Evolutionary conservation across 2,888 invertebrate species (phyloP), one percentile per base, ranked within the genome.

Genomic region (Meiosimyza decipiens): DNA sequence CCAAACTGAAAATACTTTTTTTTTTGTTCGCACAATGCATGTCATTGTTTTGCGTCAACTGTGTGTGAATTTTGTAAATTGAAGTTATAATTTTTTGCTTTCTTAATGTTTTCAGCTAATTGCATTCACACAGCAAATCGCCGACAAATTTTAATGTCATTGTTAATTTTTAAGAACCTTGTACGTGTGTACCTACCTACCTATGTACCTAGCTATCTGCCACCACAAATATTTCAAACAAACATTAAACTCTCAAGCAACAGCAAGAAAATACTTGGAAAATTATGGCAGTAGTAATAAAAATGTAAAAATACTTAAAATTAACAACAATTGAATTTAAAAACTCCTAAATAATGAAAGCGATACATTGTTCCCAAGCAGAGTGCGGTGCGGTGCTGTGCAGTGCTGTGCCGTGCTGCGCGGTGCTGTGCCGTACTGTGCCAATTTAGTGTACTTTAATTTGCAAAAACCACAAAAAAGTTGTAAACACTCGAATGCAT

Each of bases 101-200:
- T 9, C 9, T 40, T 40, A 40, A 40, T 40, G 9, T 9, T 40
- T 40, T 51, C 57, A 52, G 62, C 70, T 70, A 70, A 70, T 70
- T 70, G 54, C 62, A 70, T 47, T 40, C 52, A 64, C 57, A 16
- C 11, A 51, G 52, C 47, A 60, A 70, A 70, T 70, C 54, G 70
- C 13, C 70, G 47, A 16, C 52, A 63, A 62, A 70, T 52, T 70
- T 62, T 70, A 52, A 51, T 62, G 70, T 70, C 62, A 52, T 60
- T 62, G 70, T 62, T 60, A 70, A 52, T 60, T 62, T 55, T 40
- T 16, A 62, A 69, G n/a, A 70, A 70, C 70, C 70, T 70, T 70
- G 67, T 47, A 40, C 28, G 55, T n/a, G 28, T 12, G 7, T 11
- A 28, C 50, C 28, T 9, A 9, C 40, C 9, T 9, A 40, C 28